Conservation (phyloP, 2,888 invertebrate genomes). For the Lasioglossum pauxillum region DNA sequence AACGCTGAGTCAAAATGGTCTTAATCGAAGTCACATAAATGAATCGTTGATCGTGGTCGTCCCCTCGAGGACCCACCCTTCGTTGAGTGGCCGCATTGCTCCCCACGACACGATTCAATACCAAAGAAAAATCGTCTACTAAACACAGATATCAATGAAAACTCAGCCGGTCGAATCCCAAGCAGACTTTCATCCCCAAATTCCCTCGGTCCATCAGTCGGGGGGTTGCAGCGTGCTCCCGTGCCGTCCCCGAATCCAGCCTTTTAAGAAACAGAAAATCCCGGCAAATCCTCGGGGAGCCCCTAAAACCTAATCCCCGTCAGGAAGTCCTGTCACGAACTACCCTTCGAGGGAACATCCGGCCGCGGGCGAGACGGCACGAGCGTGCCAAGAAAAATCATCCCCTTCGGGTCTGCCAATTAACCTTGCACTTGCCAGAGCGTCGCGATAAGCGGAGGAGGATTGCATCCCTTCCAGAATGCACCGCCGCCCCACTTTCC, state of each 20-base stretch:
- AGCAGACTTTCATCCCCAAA: not conserved
- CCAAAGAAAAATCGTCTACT: not conserved
- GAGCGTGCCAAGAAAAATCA: constrained; percentile 46
- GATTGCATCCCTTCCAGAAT: constrained; percentile 7
- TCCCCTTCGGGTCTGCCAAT: constrained; percentile 42
- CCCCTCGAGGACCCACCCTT: not conserved
- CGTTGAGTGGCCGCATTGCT: not conserved
- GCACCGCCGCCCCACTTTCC: not conserved
- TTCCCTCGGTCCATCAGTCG: not conserved
- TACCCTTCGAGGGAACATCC: not conserved
- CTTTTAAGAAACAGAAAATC: constrained; percentile 18
- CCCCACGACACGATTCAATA: too few species aligned
- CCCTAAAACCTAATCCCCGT: not conserved
- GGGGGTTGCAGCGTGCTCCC: not conserved
- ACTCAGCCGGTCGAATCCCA: not conserved
- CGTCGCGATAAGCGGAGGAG: constrained; percentile 48
- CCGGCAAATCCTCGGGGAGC: not conserved
- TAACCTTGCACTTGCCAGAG: constrained; percentile 57
- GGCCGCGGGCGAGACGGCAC: not conserved
- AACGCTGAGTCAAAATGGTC: not conserved
- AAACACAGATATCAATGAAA: constrained; percentile 6
- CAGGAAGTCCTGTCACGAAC: not conserved
- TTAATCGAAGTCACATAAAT: not conserved
- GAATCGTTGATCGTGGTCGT: not conserved
- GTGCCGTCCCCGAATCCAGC: not conserved